phyloP scores from a whole-genome alignment of 1,140 invertebrate genomes.

The Eciton burchellii region DNA sequence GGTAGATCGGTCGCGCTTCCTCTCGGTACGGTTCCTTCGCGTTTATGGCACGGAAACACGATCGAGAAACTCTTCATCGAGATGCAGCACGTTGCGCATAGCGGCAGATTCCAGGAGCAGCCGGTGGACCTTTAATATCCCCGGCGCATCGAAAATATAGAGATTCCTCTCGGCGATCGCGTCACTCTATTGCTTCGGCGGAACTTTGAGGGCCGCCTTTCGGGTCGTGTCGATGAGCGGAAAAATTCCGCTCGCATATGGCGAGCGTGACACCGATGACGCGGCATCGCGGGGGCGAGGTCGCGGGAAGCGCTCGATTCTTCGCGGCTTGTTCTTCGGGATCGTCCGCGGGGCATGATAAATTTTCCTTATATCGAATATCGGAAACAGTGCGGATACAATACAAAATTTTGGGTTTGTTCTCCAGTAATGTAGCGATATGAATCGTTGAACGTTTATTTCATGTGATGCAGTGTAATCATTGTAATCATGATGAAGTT shows the following conservation, averaged over 20 bases:
- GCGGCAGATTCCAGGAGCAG: constrained; percentile 18
- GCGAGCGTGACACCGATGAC: constrained; percentile 16
- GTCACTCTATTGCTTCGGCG: constrained; percentile 14
- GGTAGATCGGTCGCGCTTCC: neutral
- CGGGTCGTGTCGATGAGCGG: neutral
- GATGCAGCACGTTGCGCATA: neutral
- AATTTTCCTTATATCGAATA: too few relatives aligned
- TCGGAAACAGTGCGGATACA: too few relatives aligned
- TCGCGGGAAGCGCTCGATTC: neutral
- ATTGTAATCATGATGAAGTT: too few relatives aligned
- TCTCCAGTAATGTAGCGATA: too few relatives aligned
- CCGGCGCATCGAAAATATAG: constrained; percentile 48
- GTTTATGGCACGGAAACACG: neutral
- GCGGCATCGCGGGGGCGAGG: neutral
- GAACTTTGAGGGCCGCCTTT: constrained; percentile 35
- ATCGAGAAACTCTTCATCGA: constrained; percentile 39
- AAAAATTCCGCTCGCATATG: constrained; percentile 32
- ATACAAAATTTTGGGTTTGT: too few relatives aligned
- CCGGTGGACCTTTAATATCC: constrained; percentile 48
- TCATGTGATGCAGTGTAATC: too few relatives aligned
- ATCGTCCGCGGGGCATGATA: too few relatives aligned
- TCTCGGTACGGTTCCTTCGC: neutral
- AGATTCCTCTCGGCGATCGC: constrained; percentile 29
- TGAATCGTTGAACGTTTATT: too few relatives aligned
- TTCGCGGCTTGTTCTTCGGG: neutral